Evolutionary conservation across 2,797 vertebrate species (phyloP), one percentile per base, ranked within the genome.

Genomic region (Ceyx erithaca): DNA sequence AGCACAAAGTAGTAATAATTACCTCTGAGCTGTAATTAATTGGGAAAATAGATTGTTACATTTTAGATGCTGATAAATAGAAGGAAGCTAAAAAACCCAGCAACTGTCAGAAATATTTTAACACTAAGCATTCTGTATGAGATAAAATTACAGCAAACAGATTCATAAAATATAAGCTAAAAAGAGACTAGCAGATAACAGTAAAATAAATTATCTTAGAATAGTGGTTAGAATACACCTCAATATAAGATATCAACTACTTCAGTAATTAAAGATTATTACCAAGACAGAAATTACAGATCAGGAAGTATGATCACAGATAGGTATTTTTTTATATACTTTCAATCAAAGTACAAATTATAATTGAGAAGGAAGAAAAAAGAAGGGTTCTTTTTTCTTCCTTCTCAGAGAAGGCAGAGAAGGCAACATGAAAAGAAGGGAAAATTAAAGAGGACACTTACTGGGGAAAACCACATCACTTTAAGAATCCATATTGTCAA

Each of bases 381-480:
- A 85, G 49, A 64, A 35, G 35, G 35, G 35, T 35, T 35, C 35
- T 35, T 37, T 37, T 37, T 37, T 37, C 37, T 12, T 35, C 35
- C 37, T 37, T 37, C 37, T 37, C 37, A 37, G 37, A 37, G 37
- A 37, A 35, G 17, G 23, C 23, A 67, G 37, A 40, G 52, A 77
- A 64, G 37, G 25, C 3, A 85, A 31, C 35, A 45, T 17, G 25
- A 72, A 64, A 75, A 51, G 7, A 63, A 64, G 3, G 17, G 16
- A 68, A 86, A 89, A 89, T 64, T 52, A 62, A 86, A 66, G 45
- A 89, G 45, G 57, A 66, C 54, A 98, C 98, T 95, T 97, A 99
- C 99, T 84, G 98, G 96, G 95, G 98, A 99, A 97, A 99, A 99
- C 99, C 99, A 99, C 99, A 99, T 99, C 96, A 99, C 98, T 97